A percentile compares a stretch with the other conserved stretches of the same genome.
Evolutionary conservation across 2,113 vertebrate species (phyloP).

Genomic region (Hippocampus comes): DNA sequence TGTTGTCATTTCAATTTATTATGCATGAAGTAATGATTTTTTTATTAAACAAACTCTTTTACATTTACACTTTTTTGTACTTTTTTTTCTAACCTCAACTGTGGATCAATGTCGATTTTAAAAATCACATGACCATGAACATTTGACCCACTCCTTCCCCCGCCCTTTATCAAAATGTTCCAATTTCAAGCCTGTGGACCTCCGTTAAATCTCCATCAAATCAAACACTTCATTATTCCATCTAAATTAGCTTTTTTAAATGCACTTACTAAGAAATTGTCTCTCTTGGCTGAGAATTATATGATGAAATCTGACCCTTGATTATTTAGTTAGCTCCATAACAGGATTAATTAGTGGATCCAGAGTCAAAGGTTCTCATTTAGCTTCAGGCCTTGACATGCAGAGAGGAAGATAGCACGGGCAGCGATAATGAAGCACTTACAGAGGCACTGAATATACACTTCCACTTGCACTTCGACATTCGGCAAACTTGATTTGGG

Average conservation of each 20-base stretch:
- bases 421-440: slow-evolving; percentile 34
- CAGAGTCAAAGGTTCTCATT: slow-evolving; percentile 59
- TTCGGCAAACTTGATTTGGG: slow-evolving; percentile 9
- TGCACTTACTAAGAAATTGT: slow-evolving; percentile 13
- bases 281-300: slow-evolving; percentile 29
- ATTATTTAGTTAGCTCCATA: slow-evolving; percentile 56
- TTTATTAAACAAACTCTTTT: not conserved
- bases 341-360: slow-evolving; percentile 67
- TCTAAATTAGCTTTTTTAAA: slow-evolving; percentile 14
- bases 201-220: slow-evolving; percentile 2
- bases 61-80: not conserved
- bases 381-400: slow-evolving; percentile 41
- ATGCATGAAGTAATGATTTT: not conserved
- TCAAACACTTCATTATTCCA: slow-evolving; percentile 10
- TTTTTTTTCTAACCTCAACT: not conserved
- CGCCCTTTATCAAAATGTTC: not conserved
- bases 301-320: slow-evolving; percentile 59
- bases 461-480: slow-evolving; percentile 19
- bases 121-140: not conserved
- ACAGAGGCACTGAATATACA: slow-evolving; percentile 21
- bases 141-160: not conserved
- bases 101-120: not conserved
- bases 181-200: not conserved
- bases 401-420: slow-evolving; percentile 27
- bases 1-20: not conserved